A percentile compares a stretch with the other conserved stretches of the same genome.
phyloP scores from a whole-genome alignment of 2,888 invertebrate species.

The Entomobrya multifasciata region DNA sequence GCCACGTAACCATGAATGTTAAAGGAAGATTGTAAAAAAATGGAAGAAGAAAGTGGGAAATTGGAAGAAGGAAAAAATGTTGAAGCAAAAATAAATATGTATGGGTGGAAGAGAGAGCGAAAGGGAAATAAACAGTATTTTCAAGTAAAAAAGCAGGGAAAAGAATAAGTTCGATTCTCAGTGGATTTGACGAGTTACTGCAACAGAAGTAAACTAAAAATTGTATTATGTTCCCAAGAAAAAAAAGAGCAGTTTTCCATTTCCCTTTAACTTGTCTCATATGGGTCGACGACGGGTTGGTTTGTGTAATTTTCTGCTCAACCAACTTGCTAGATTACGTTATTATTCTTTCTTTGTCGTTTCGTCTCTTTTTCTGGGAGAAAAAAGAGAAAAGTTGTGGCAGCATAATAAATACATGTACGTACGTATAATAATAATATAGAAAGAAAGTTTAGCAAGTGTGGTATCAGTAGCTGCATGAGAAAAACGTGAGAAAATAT shows the following conservation, averaged over 20 bases:
- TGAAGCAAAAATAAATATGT: conserved; percentile 25
- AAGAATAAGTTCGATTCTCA: conserved; percentile 50
- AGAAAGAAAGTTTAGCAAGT: conserved; percentile 22
- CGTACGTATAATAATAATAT: no score
- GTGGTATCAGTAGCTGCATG: not conserved
- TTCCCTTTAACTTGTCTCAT: conserved; percentile 29
- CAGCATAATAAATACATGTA: not conserved
- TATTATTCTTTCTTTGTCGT: conserved; percentile 60
- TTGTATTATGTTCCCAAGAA: conserved; percentile 16
- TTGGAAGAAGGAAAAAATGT: conserved; percentile 45
- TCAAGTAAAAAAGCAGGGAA: conserved; percentile 1
- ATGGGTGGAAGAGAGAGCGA: not conserved
- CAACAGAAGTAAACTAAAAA: conserved; percentile 46
- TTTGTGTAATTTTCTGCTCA: conserved; percentile 59
- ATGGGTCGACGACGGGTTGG: not conserved
- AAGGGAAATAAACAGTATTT: conserved; percentile 47
- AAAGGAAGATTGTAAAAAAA: conserved; percentile 1
- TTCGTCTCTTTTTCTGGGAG: conserved; percentile 33
- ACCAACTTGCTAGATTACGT: conserved; percentile 55
- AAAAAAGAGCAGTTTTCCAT: conserved; percentile 16
- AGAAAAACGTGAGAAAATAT: conserved; percentile 56
- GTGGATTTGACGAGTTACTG: conserved; percentile 64
- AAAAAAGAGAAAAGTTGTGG: conserved; percentile 36
- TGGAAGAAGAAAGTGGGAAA: conserved; percentile 29
- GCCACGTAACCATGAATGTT: conserved; percentile 60